phyloP scores from a whole-genome alignment of 2,888 invertebrate genomes.

The Seira musarum region DNA sequence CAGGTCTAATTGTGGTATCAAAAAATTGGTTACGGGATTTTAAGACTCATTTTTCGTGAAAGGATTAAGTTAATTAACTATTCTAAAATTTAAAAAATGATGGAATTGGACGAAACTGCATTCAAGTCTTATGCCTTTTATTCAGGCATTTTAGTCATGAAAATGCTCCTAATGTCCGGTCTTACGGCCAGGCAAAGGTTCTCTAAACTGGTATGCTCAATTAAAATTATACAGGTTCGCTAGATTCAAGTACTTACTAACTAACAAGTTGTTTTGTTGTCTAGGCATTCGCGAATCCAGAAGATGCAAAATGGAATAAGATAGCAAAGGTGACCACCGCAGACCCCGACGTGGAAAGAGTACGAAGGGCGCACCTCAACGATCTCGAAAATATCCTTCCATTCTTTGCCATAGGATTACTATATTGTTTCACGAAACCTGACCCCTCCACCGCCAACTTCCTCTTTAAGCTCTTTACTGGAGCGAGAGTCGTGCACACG shows the following conservation, averaged over 20 bases:
- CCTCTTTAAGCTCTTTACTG: conserved; percentile 77
- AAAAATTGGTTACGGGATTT: too few species aligned
- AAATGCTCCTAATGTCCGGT: conserved; percentile 73
- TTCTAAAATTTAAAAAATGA: too few species aligned
- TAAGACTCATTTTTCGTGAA: too few species aligned
- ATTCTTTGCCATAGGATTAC: conserved; percentile 77
- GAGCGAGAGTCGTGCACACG: conserved; percentile 77
- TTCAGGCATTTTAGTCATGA: conserved; percentile 71
- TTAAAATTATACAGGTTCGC: too few species aligned
- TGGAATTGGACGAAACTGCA: conserved; percentile 35
- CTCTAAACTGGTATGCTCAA: conserved; percentile 72
- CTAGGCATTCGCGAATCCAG: conserved; percentile 76
- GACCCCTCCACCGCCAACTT: conserved; percentile 74
- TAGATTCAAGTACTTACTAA: conserved; percentile 25
- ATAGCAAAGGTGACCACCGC: conserved; percentile 72
- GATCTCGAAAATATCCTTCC: conserved; percentile 82
- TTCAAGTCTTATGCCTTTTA: conserved; percentile 49
- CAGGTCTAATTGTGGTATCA: too few species aligned
- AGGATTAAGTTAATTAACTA: too few species aligned
- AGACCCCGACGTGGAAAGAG: conserved; percentile 75
- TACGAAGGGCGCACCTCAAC: conserved; percentile 80
- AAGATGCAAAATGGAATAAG: conserved; percentile 72
- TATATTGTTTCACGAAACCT: conserved; percentile 78
- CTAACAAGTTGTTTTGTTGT: not conserved
- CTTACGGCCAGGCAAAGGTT: conserved; percentile 73